These are phyloP conservation scores for Acanthochromis polyacanthus DNA, from an alignment of 2,113 vertebrate genomes.

Conservation along the genomic window DNA sequence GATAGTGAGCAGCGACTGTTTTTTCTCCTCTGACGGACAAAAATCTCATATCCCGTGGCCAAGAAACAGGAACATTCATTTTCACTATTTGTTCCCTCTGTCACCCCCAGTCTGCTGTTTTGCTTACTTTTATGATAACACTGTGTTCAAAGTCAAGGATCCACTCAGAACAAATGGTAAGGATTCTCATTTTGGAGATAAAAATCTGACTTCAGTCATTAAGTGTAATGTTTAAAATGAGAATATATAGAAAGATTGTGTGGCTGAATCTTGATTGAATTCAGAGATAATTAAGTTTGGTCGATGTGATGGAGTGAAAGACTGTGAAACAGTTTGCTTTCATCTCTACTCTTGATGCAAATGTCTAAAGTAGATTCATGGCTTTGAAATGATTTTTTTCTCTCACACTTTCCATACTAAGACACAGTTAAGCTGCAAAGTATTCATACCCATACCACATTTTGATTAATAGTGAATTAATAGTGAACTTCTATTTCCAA, in stretches of 20 bases:
- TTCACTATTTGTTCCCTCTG: constrained; percentile 30
- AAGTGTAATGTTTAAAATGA: constrained; percentile 53
- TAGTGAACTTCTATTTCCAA: no score
- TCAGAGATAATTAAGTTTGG: constrained; percentile 68
- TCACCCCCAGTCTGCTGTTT: constrained; percentile 6
- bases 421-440: no score
- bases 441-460: no score
- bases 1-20: constrained; percentile 46
- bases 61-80: constrained; percentile 24
- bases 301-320: constrained; percentile 60
- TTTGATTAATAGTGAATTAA: no score
- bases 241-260: constrained; percentile 47
- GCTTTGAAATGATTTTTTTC: constrained; percentile 23
- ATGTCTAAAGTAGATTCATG: constrained; percentile 40
- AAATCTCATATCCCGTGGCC: constrained; percentile 61
- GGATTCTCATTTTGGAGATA: constrained; percentile 39
- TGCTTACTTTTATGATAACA: constrained; percentile 49
- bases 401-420: no score
- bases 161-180: constrained; percentile 56
- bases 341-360: constrained; percentile 57
- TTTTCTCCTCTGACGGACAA: constrained; percentile 50
- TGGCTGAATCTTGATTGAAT: constrained; percentile 57
- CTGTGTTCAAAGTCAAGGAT: constrained; percentile 54
- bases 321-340: constrained; percentile 54
- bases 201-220: constrained; percentile 7